A percentile compares a stretch with the other conserved stretches of the same genome.
phyloP scores from a whole-genome alignment of 1,140 invertebrate species.

The Ostrea edulis region DNA sequence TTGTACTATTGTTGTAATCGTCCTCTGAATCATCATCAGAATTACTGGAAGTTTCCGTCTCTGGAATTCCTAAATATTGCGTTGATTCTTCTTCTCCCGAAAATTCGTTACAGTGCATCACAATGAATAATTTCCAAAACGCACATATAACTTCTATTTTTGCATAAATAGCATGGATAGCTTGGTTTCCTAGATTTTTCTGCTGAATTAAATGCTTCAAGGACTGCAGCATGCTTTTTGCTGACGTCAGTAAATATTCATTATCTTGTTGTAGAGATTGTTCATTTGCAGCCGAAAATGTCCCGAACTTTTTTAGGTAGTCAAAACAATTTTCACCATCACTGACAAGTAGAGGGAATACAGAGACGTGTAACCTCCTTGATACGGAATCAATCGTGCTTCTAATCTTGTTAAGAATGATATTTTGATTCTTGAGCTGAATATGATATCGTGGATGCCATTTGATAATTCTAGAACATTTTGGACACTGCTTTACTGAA shows the following conservation, averaged over 20 bases:
- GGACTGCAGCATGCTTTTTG: neutral
- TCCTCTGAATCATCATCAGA: neutral
- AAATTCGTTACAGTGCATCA: neutral
- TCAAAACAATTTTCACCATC: neutral
- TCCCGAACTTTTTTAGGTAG: neutral
- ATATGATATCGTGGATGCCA: conserved; percentile 33
- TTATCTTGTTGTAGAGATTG: neutral
- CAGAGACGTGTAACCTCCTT: neutral
- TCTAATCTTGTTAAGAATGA: neutral
- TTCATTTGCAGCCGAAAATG: conserved; percentile 1
- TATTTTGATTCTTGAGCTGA: neutral
- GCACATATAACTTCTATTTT: neutral
- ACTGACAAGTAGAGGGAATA: neutral
- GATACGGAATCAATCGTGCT: neutral
- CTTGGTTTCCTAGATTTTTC: neutral
- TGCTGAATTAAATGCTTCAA: neutral
- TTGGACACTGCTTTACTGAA: conserved; percentile 26
- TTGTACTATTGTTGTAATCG: neutral
- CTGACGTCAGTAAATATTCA: neutral
- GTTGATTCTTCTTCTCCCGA: no score
- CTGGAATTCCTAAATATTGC: neutral
- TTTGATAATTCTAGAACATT: conserved; percentile 16
- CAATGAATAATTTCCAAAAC: neutral
- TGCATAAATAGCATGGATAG: neutral
- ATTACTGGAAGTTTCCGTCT: neutral